Conservation (phyloP, 2,888 invertebrate species). For the Neoitamus cyanurus region DNA sequence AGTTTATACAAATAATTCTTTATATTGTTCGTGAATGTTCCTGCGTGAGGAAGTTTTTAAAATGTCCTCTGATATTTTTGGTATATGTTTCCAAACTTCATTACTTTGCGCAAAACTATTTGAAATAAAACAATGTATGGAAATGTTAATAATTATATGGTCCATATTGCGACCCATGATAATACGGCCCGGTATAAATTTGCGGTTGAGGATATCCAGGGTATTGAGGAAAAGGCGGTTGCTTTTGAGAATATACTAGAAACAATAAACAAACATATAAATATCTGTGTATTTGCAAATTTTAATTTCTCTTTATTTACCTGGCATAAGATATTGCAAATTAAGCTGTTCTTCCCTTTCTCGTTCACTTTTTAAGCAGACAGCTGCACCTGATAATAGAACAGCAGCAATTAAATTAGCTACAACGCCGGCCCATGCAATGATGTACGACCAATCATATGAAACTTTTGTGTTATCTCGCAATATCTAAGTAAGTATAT, state of each 20-base stretch:
- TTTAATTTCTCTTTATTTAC: constrained; percentile 68
- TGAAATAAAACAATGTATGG: not conserved
- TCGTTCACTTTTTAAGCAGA: constrained; percentile 92
- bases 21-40: not conserved
- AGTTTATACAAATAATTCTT: not conserved
- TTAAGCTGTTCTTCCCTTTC: constrained; percentile 95
- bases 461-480: constrained; percentile 85
- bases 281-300: not conserved
- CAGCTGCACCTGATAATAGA: constrained; percentile 92
- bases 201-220: constrained; percentile 86
- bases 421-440: constrained; percentile 96
- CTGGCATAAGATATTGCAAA: constrained; percentile 98
- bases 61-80: not conserved
- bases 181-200: constrained; percentile 88
- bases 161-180: constrained; percentile 92
- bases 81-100: not conserved
- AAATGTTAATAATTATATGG: constrained; percentile 85
- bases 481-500: constrained; percentile 73
- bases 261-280: not conserved
- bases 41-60: not conserved
- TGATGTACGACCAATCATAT: constrained; percentile 97
- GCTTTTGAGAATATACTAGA: constrained; percentile 92
- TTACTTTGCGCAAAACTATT: not conserved
- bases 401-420: constrained; percentile 91
- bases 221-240: constrained; percentile 83